Conservation (phyloP, 2,888 invertebrate genomes). For the Athalia cordata region DNA sequence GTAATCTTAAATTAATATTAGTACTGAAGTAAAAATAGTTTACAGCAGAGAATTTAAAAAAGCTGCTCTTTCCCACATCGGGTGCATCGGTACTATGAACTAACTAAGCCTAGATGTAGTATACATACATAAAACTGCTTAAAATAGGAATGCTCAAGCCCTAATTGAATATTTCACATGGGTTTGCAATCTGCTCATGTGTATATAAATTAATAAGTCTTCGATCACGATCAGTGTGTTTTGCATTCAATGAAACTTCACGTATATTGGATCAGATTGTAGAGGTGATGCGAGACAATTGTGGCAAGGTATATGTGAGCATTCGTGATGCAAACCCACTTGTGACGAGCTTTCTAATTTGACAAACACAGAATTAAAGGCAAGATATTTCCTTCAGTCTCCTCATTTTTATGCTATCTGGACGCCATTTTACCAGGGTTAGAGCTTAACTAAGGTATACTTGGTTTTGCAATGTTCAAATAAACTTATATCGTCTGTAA, state of each 20-base stretch:
- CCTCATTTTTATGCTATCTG: slow-evolving; percentile 63
- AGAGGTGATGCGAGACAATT: neutral
- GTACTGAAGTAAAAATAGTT: slow-evolving; percentile 33
- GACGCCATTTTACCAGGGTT: slow-evolving; percentile 60
- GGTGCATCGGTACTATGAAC: slow-evolving; percentile 29
- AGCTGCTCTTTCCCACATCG: slow-evolving; percentile 32
- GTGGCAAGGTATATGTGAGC: neutral
- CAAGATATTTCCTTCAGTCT: slow-evolving; percentile 70
- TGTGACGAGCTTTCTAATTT: slow-evolving; percentile 18
- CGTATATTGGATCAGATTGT: neutral
- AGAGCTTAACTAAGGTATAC: slow-evolving; percentile 54
- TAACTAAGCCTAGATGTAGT: slow-evolving; percentile 25
- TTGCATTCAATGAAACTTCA: neutral
- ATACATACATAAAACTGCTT: slow-evolving; percentile 14
- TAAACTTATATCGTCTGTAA: slow-evolving; percentile 27
- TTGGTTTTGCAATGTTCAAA: slow-evolving; percentile 52
- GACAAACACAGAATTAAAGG: slow-evolving; percentile 59
- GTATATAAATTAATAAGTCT: slow-evolving; percentile 5
- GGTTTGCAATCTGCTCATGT: slow-evolving; percentile 31
- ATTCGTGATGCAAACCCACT: slow-evolving; percentile 15
- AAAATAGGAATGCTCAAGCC: slow-evolving; percentile 42
- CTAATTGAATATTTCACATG: slow-evolving; percentile 8
- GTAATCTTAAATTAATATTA: slow-evolving; percentile 33
- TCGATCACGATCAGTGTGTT: neutral
- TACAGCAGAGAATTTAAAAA: slow-evolving; percentile 34